phyloP scores from a whole-genome alignment of 2,888 invertebrate genomes.

The Conchocele bisecta region DNA sequence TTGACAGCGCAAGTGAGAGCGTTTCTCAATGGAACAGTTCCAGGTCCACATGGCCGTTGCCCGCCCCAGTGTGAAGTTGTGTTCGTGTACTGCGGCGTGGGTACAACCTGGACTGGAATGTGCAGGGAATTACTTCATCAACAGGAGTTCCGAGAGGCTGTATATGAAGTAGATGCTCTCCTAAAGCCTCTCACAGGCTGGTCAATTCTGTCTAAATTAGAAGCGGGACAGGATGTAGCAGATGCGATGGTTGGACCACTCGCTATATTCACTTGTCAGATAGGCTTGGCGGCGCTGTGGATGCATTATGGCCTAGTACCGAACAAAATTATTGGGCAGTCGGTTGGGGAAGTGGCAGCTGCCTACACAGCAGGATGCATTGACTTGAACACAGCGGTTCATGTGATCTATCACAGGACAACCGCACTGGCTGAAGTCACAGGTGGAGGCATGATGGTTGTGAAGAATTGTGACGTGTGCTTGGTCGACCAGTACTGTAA shows the following conservation, averaged over 20 bases:
- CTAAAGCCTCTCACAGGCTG: conserved; percentile 47
- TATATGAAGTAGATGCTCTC: conserved; percentile 55
- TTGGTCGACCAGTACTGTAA: conserved; percentile 40
- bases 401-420: conserved; percentile 65
- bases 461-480: conserved; percentile 44
- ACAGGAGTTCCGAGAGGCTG: conserved; percentile 51
- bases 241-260: conserved; percentile 65
- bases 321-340: conserved; percentile 64
- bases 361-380: conserved; percentile 60
- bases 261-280: conserved; percentile 67
- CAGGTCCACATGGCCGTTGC: too few relatives aligned
- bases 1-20: too few relatives aligned
- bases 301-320: conserved; percentile 57
- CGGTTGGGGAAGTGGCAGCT: conserved; percentile 71
- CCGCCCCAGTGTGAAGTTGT: too few relatives aligned
- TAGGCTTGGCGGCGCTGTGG: conserved; percentile 58
- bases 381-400: conserved; percentile 59
- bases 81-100: conserved; percentile 74
- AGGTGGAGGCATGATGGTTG: conserved; percentile 65
- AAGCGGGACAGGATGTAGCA: conserved; percentile 28
- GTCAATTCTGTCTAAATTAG: conserved; percentile 53
- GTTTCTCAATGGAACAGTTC: too few relatives aligned
- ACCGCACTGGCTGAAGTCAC: conserved; percentile 46
- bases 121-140: conserved; percentile 60
- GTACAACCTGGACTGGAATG: conserved; percentile 74